Evolutionary conservation across 2,113 vertebrate genomes (phyloP), one percentile per base, ranked within the genome.

Genomic region (Camelus dromedarius): DNA sequence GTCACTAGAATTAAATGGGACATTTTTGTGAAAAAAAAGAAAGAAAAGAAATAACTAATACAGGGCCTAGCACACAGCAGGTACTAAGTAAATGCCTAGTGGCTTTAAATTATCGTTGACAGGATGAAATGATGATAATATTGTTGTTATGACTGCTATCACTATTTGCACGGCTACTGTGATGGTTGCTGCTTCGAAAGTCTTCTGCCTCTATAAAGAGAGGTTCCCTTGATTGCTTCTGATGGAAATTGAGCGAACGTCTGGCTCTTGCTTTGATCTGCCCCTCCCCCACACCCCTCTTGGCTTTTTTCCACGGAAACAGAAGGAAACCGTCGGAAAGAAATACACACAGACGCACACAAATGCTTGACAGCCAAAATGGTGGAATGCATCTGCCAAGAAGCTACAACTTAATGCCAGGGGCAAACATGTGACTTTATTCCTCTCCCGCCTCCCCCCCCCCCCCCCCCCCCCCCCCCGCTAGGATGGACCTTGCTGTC

Each of bases 331-430:
- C 11, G 2, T 96, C 95, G 89, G 86, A 89, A 79, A 96, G 66
- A 89, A 85, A 77, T 6, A 67, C 48, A 91, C 26, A 91, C 90
- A 90, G 69, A 94, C 72, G 64, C 42, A 95, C 79, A 64, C 52
- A 88, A 10, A 54, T 4, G 14, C 48, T 93, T 80, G 42, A 96
- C 92, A 96, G 94, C 69, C 93, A 96, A 94, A 93, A 95, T 95
- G 93, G 94, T 80, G 69, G 79, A 86, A 50, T 52, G n/a, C n/a
- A 89, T 96, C 96, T 97, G 94, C 95, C 95, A 97, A 83, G 96
- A 96, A 92, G 56, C 48, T 62, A 93, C 89, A 91, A 75, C 75
- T 94, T 96, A 70, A 89, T 38, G 18, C 95, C 83, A 97, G 97
- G 96, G 86, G 69, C 72, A 96, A 91, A 64, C 91, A 96, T 86